Evolutionary conservation across 1,140 invertebrate genomes (phyloP).

Genomic region (Bicyclus anynana): DNA sequence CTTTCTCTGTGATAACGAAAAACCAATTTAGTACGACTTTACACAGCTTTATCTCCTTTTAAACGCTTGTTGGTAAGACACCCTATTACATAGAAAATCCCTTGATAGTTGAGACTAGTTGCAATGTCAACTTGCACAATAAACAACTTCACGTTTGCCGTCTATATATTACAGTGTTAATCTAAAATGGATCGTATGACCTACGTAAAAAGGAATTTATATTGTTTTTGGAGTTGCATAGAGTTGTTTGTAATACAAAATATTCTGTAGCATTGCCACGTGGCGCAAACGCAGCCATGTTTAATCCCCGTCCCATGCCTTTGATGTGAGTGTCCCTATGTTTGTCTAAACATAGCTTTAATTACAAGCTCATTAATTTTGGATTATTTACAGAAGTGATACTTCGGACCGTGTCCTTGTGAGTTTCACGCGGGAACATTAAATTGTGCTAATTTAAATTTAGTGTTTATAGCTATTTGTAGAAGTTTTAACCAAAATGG

Average conservation of each 20-base stretch:
- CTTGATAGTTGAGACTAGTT: slow-evolving; percentile 66
- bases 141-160: slow-evolving; percentile 30
- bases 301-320: slow-evolving; percentile 57
- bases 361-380: slow-evolving; percentile 71
- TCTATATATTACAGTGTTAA: background rate
- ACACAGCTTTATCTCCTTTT: slow-evolving; percentile 48
- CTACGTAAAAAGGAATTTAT: background rate
- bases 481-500: too few species aligned
- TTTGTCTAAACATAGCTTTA: slow-evolving; percentile 66
- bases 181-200: slow-evolving; percentile 26
- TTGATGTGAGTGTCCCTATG: slow-evolving; percentile 61
- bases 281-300: slow-evolving; percentile 64
- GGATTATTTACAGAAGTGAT: slow-evolving; percentile 58
- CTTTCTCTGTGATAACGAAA: slow-evolving; percentile 35
- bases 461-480: background rate
- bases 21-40: slow-evolving; percentile 39
- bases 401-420: slow-evolving; percentile 6
- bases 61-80: slow-evolving; percentile 50
- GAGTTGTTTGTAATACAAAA: slow-evolving; percentile 31
- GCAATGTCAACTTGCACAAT: slow-evolving; percentile 57
- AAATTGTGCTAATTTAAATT: background rate
- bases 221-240: background rate
- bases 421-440: background rate
- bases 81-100: slow-evolving; percentile 63
- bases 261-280: slow-evolving; percentile 53